phyloP scores from a whole-genome alignment of 2,113 vertebrate species.

The Sapajus apella region DNA sequence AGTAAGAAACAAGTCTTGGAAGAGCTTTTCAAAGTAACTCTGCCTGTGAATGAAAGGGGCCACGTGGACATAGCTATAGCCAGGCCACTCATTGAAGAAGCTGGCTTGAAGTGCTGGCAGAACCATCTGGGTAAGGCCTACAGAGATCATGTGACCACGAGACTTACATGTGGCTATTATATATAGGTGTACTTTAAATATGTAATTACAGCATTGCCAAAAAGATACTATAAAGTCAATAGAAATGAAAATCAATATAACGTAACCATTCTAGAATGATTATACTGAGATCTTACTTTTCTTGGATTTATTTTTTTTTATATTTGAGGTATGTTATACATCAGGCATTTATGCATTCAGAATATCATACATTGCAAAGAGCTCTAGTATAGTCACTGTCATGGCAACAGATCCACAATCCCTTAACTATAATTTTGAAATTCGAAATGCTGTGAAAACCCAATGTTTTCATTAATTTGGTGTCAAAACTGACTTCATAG shows the following conservation, averaged over 20 bases:
- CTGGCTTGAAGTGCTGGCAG: conserved; percentile 96
- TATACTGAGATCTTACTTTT: neutral
- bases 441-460: neutral
- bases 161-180: neutral
- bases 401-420: neutral
- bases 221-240: neutral
- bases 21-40: conserved; percentile 95
- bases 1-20: conserved; percentile 97
- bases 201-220: neutral
- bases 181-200: neutral
- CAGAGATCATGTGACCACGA: neutral
- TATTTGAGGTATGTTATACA: neutral
- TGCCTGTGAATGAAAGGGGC: conserved; percentile 96
- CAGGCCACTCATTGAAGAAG: conserved; percentile 94
- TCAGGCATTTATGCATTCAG: neutral
- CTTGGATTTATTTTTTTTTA: neutral
- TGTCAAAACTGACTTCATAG: neutral
- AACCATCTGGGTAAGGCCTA: conserved; percentile 93
- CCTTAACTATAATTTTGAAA: neutral
- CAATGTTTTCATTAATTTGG: neutral
- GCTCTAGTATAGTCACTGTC: neutral
- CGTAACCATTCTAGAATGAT: neutral
- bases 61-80: conserved; percentile 94
- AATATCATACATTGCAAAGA: neutral
- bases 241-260: neutral